phyloP scores from a whole-genome alignment of 2,888 invertebrate species.

The Nasonovia ribisnigri region DNA sequence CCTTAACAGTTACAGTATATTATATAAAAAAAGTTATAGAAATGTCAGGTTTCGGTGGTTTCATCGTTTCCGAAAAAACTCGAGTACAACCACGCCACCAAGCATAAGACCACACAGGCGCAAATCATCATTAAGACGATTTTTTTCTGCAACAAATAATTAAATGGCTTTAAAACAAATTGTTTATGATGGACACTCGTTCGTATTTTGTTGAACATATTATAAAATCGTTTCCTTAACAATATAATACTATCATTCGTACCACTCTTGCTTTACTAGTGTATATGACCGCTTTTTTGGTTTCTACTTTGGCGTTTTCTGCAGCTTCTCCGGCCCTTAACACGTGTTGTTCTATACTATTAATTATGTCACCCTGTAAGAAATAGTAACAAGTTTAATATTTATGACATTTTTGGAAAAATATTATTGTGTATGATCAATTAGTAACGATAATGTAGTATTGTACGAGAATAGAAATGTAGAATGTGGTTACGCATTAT shows the following conservation, averaged over 20 bases:
- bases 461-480: too few species aligned
- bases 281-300: slow-evolving; percentile 75
- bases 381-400: not conserved
- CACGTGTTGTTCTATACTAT: slow-evolving; percentile 76
- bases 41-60: slow-evolving; percentile 48
- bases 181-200: not conserved
- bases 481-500: not conserved
- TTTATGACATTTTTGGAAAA: not conserved
- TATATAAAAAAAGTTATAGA: slow-evolving; percentile 12
- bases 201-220: not conserved
- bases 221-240: not conserved
- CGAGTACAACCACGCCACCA: slow-evolving; percentile 30
- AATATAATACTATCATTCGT: slow-evolving; percentile 65
- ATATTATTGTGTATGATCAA: not conserved
- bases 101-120: slow-evolving; percentile 22
- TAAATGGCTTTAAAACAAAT: not conserved
- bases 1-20: slow-evolving; percentile 1
- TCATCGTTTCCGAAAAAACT: slow-evolving; percentile 42
- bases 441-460: too few species aligned
- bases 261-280: slow-evolving; percentile 74
- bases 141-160: slow-evolving; percentile 66
- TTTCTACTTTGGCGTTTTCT: slow-evolving; percentile 74
- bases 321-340: slow-evolving; percentile 74
- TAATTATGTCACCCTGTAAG: slow-evolving; percentile 75
- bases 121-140: slow-evolving; percentile 66